phyloP scores from a whole-genome alignment of 2,113 vertebrate species.

The Hystrix brachyura region DNA sequence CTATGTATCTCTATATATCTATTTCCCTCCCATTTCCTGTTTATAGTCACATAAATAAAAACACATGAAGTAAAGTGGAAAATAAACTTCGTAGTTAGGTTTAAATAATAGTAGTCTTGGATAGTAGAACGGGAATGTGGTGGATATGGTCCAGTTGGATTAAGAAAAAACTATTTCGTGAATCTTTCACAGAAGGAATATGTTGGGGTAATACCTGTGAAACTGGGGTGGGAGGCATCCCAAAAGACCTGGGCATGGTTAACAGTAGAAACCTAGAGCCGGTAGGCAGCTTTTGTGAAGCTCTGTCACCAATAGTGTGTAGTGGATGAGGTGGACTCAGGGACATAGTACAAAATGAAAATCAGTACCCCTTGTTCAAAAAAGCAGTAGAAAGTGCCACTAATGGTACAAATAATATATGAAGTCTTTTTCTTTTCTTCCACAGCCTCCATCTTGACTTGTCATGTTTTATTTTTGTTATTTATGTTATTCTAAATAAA shows the following conservation, averaged over 20 bases:
- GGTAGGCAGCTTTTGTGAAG: neutral
- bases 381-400: neutral
- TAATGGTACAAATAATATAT: neutral
- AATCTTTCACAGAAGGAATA: neutral
- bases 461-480: neutral
- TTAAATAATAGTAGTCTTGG: constrained; percentile 40
- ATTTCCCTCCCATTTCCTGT: neutral
- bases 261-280: neutral
- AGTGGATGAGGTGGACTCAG: neutral
- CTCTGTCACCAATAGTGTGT: neutral
- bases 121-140: neutral
- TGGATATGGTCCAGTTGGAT: neutral
- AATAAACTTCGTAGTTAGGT: constrained; percentile 7
- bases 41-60: neutral
- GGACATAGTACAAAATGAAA: neutral
- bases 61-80: neutral
- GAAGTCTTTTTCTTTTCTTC: neutral
- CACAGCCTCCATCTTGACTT: neutral
- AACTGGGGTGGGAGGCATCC: neutral
- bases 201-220: neutral
- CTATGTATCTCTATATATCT: neutral
- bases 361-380: neutral
- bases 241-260: neutral
- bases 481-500: neutral
- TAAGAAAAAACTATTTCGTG: neutral